Percentiles rank a stretch among this genome's conserved stretches.
Conservation (phyloP, 2,797 vertebrate species). For the Hybognathus amarus region DNA sequence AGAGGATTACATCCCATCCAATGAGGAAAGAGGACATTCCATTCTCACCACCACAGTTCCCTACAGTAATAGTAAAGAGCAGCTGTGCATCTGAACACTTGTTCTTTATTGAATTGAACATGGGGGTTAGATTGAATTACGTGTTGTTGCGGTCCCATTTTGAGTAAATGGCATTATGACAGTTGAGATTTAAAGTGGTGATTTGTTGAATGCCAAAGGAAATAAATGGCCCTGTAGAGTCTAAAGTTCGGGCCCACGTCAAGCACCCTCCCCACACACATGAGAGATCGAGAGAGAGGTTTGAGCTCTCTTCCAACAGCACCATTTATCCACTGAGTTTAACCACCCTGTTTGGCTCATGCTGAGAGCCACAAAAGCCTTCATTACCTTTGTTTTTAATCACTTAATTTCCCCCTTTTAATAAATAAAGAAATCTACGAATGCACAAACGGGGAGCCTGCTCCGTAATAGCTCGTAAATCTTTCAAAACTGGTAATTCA, state of each 20-base stretch:
- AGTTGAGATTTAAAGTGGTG: conserved; percentile 56
- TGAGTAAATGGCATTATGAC: conserved; percentile 56
- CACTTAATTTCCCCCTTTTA: conserved; percentile 69
- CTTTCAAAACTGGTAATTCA: conserved; percentile 75
- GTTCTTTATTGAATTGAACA: conserved; percentile 40
- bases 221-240: conserved; percentile 44
- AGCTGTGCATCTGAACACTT: conserved; percentile 18
- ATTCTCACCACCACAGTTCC: neutral
- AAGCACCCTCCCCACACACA: conserved; percentile 9
- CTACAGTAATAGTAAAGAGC: conserved; percentile 1
- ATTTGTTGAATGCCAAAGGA: conserved; percentile 51
- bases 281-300: neutral
- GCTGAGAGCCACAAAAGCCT: conserved; percentile 64
- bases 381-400: conserved; percentile 74
- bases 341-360: conserved; percentile 37
- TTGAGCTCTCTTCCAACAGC: conserved; percentile 26
- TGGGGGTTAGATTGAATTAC: conserved; percentile 45
- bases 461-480: conserved; percentile 75
- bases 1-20: neutral
- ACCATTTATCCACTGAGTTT: conserved; percentile 38
- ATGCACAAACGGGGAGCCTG: conserved; percentile 52
- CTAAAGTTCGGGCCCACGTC: conserved; percentile 6
- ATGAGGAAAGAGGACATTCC: neutral
- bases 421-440: conserved; percentile 66
- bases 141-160: conserved; percentile 43